A percentile compares a stretch with the other conserved stretches of the same genome.
phyloP scores from a whole-genome alignment of 2,797 vertebrate genomes.

The Momotus momota region DNA sequence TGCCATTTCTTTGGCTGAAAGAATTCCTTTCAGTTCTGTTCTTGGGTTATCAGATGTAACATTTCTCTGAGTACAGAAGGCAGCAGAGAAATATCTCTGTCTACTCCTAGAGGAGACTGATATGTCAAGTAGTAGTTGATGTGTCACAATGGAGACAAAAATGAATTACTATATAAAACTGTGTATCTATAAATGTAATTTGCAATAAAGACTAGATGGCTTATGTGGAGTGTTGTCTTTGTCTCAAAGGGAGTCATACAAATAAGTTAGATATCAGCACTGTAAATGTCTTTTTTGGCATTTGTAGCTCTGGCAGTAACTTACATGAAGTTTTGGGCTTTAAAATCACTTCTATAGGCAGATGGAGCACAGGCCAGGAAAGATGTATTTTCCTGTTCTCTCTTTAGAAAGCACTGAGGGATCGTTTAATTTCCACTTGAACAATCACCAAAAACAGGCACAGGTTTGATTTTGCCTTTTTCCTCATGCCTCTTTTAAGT shows the following conservation, averaged over 20 bases:
- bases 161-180: neutral
- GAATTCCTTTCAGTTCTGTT: neutral
- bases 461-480: neutral
- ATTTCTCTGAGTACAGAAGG: neutral
- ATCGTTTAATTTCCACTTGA: slow-evolving; percentile 26
- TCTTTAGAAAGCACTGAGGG: neutral
- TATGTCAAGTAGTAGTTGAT: neutral
- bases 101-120: neutral
- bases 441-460: slow-evolving; percentile 8
- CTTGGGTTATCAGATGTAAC: neutral
- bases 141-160: neutral
- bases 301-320: neutral
- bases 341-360: neutral
- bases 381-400: neutral
- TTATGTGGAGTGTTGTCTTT: neutral
- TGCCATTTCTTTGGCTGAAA: neutral
- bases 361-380: neutral
- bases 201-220: neutral
- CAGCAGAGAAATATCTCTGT: neutral
- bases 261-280: slow-evolving; percentile 5
- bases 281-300: slow-evolving; percentile 14
- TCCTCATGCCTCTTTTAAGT: neutral
- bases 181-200: slow-evolving; percentile 27
- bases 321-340: neutral
- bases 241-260: neutral